Percentiles rank a stretch among this genome's conserved stretches.
Conservation (phyloP, 53 echinoderm and acorn worm genomes). For the Henricia sp. region DNA sequence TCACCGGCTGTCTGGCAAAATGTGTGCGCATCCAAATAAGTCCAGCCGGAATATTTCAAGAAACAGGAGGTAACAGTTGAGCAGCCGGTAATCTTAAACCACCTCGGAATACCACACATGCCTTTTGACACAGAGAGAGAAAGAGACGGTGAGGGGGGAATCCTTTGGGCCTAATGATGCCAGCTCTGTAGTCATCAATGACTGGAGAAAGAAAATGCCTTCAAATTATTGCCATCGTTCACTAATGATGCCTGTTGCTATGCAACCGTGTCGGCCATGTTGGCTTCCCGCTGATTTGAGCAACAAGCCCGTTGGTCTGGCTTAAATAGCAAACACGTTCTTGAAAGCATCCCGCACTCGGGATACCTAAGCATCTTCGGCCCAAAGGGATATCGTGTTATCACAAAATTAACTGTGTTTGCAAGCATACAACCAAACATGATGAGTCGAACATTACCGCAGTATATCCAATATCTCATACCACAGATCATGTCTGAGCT, state of each 20-base stretch:
- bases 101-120: conserved; percentile 70
- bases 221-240: neutral
- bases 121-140: conserved; percentile 13
- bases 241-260: conserved; percentile 38
- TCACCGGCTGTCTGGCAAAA: conserved; percentile 52
- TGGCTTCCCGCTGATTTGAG: too few species aligned
- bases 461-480: too few species aligned
- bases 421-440: too few species aligned
- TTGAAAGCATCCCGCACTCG: too few species aligned
- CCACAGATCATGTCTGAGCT: too few species aligned
- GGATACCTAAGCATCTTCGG: too few species aligned
- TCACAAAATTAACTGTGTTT: too few species aligned
- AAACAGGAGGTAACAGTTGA: conserved; percentile 56
- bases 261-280: conserved; percentile 38
- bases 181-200: neutral
- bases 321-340: too few species aligned
- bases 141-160: neutral
- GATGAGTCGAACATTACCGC: too few species aligned
- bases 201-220: conserved; percentile 3
- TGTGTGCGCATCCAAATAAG: conserved; percentile 67
- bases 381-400: too few species aligned
- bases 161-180: neutral
- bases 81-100: conserved; percentile 68
- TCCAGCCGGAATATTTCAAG: conserved; percentile 66
- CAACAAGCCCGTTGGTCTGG: too few species aligned